Base-by-base conservation (phyloP, 2,113 vertebrate species). In the Montifringilla adamsi region DNA sequence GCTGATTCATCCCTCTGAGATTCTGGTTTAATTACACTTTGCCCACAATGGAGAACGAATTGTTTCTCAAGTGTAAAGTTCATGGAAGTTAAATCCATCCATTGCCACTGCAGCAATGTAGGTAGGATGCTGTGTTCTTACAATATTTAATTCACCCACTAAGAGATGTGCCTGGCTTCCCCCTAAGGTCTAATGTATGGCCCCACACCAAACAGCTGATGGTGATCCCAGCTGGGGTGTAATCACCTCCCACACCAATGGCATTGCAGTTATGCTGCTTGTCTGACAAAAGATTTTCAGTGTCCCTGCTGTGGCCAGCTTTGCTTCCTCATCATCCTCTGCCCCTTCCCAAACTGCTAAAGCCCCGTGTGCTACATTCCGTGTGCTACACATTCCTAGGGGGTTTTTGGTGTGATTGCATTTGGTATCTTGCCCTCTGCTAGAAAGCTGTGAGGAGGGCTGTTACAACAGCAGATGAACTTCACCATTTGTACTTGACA, bases 1-100 rank as follows among this genome's bases (percentile, higher is more conserved):
- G 58, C 70, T 87, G 75, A 96, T 58, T 94, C 91, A 95, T 80
- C 21, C 63, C 13, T 62, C 33, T n/a, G 30, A 93, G n/a, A 85
- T 50, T 52, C 39, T 22, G 50, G 10, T 87, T 93, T 94, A 89
- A 95, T 80, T 77, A 69, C 24, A 53, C 39, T 78, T 90, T 88
- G 37, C 55, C 63, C 41, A 58, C 63, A 79, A 53, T 5, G 23
- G 16, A 89, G 67, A 79, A 37, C 2, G 0, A 81, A 79, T 21
- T 46, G 49, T 58, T 96, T 85, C 41, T 83, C 78, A 85, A 49
- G 23, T 50, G 53, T 33, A 44, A 95, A 75, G 76, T 78, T 91
- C 59, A 85, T 5, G 24, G 53, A 84, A 95, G 74, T 53, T 67
- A 93, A 91, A 93, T 58, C 66, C n/a, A 63, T 59, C 76, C 66